Evolutionary conservation across 2,797 vertebrate species (phyloP), one percentile per base, ranked within the genome.

Genomic region (Cercopithecus hamlyni): DNA sequence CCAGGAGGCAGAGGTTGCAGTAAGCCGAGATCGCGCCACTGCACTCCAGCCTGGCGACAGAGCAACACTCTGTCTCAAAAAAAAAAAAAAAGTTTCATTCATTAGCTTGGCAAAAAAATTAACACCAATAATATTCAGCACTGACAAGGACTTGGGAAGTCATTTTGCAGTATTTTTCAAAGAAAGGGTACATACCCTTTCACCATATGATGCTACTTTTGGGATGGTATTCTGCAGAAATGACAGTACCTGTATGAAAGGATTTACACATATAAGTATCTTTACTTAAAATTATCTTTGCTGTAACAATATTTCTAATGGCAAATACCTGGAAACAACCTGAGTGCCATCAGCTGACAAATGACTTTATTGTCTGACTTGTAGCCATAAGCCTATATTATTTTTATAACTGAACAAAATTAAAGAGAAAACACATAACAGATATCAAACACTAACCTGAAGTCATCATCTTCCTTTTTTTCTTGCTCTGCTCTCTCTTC

Each of bases 381-480:
- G 3, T 55, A 83, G 70, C 27, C 43, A 20, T 39, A 89, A 70
- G 26, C 13, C 58, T 82, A 5, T 41, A 58, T 75, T 67, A 94
- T 45, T 92, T 96, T 73, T 93, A 14, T 70, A 94, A 83, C 0
- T 58, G 70, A 75, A 95, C 79, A 81, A 52, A 92, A 41, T 36
- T 19, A 79, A 77, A 61, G 3, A 33, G 15, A 55, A 92, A 94
- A 96, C 84, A 75, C 22, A 17, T 52, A 30, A 43, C 11, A 96
- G 33, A 89, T 92, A 72, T n/a, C 33, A 84, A 85, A 57, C 33
- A 93, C 97, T 88, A 86, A 98, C 98, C 98, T 98, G 90, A 88
- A 6, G 17, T 5, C 64, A 97, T 97, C 41, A 93, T 98, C 96
- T 97, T 98, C 39, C 97, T 98, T 1, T 92, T 97, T 85, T 97